Percentiles rank a stretch among this genome's conserved stretches.
These are phyloP conservation scores for Falco berigora DNA, from an alignment of 2,797 vertebrate genomes.

Conservation along the genomic window DNA sequence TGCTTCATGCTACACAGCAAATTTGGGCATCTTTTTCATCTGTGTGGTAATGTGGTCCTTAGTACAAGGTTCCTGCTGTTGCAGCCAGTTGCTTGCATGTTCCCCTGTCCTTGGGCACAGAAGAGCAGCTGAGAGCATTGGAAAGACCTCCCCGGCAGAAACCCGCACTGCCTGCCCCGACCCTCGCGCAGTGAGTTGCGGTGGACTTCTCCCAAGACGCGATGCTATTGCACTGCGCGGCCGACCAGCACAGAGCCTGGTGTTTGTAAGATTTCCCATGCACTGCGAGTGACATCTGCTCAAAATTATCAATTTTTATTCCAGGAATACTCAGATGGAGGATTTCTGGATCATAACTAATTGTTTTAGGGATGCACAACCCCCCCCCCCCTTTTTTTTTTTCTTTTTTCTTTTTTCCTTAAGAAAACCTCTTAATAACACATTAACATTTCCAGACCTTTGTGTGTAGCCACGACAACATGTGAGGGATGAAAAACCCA, in stretches of 20 bases:
- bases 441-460: neutral
- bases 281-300: neutral
- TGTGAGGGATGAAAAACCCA: neutral
- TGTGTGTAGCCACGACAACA: neutral
- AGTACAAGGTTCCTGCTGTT: accelerated
- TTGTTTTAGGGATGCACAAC: neutral
- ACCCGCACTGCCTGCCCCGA: neutral
- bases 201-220: neutral
- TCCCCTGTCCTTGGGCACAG: neutral
- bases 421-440: neutral
- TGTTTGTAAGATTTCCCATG: neutral
- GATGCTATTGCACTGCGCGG: accelerated
- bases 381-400: neutral
- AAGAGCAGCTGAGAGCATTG: neutral
- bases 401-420: neutral
- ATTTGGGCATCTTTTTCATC: neutral
- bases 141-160: neutral
- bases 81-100: neutral
- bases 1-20: neutral
- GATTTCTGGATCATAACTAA: neutral
- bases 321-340: neutral
- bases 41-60: neutral
- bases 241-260: neutral
- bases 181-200: neutral
- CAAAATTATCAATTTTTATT: neutral